Evolutionary conservation across 2,113 vertebrate genomes (phyloP).

Genomic region (Mionectes macconnelli): DNA sequence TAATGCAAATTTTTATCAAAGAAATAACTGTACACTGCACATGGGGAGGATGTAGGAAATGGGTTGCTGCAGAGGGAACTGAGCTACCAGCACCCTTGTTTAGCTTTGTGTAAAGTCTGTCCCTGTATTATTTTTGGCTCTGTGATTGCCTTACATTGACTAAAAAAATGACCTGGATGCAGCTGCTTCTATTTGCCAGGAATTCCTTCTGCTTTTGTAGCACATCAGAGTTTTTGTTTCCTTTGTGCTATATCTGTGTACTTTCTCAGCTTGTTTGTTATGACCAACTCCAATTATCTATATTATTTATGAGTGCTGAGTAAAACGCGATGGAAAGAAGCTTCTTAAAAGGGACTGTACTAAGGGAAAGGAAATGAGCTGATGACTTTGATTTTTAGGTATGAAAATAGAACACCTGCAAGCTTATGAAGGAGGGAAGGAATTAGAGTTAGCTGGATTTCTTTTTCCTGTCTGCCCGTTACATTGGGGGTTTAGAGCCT

Average conservation of each 20-base stretch:
- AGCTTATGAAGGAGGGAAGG: background rate
- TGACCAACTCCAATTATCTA: background rate
- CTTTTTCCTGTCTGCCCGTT: background rate
- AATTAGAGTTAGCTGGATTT: background rate
- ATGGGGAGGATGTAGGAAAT: background rate
- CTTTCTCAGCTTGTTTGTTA: slow-evolving; percentile 20
- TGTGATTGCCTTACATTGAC: background rate
- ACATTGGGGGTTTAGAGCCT: background rate
- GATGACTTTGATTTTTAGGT: slow-evolving; percentile 51
- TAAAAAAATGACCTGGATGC: background rate
- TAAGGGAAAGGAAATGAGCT: slow-evolving; percentile 30
- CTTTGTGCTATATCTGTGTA: background rate
- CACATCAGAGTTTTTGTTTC: slow-evolving; percentile 4
- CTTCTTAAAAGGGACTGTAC: slow-evolving; percentile 27
- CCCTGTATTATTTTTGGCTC: slow-evolving; percentile 11
- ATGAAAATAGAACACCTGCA: slow-evolving; percentile 39
- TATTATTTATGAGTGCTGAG: slow-evolving; percentile 49
- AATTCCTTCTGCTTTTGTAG: slow-evolving; percentile 27
- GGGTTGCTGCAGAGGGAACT: background rate
- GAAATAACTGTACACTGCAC: background rate
- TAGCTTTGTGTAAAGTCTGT: background rate
- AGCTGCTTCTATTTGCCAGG: background rate
- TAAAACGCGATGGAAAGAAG: slow-evolving; percentile 2
- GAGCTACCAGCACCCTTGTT: background rate
- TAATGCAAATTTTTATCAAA: background rate